Conservation (phyloP, 53 echinoderm and acorn worm genomes). For the Glandiceps talaboti region DNA sequence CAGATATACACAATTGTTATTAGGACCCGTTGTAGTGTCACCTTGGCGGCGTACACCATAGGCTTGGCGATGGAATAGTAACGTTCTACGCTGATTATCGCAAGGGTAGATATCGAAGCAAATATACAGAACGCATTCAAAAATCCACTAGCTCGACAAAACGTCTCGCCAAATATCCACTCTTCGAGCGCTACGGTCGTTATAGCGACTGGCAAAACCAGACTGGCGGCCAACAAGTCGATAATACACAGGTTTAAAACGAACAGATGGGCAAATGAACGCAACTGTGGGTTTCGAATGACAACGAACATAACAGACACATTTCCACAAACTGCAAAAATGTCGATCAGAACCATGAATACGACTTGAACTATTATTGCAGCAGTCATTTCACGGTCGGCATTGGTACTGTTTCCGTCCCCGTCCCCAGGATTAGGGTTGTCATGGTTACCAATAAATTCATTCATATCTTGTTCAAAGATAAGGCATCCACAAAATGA, state of each 20-base stretch:
- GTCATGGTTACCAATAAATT: no score
- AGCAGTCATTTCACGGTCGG: neutral
- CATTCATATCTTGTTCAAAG: no score
- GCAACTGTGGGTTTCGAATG: constrained; percentile 56
- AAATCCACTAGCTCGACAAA: constrained; percentile 63
- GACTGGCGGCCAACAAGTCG: constrained; percentile 49
- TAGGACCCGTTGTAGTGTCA: constrained; percentile 35
- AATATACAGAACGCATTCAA: constrained; percentile 67
- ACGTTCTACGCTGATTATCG: constrained; percentile 70
- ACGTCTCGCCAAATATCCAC: constrained; percentile 57
- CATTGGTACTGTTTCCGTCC: neutral
- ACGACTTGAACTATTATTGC: constrained; percentile 19
- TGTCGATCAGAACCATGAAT: constrained; percentile 41
- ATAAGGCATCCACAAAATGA: no score
- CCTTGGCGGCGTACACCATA: constrained; percentile 53
- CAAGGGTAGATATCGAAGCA: constrained; percentile 62
- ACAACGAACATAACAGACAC: constrained; percentile 44
- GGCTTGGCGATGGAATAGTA: constrained; percentile 80
- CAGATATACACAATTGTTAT: constrained; percentile 51
- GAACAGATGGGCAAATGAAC: constrained; percentile 65
- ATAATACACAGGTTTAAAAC: constrained; percentile 61
- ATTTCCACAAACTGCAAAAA: constrained; percentile 48
- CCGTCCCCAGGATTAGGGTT: no score
- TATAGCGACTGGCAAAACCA: constrained; percentile 67
- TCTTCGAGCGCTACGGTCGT: constrained; percentile 29